Conservation (phyloP, 2,888 invertebrate genomes). For the Melipona bicolor region DNA sequence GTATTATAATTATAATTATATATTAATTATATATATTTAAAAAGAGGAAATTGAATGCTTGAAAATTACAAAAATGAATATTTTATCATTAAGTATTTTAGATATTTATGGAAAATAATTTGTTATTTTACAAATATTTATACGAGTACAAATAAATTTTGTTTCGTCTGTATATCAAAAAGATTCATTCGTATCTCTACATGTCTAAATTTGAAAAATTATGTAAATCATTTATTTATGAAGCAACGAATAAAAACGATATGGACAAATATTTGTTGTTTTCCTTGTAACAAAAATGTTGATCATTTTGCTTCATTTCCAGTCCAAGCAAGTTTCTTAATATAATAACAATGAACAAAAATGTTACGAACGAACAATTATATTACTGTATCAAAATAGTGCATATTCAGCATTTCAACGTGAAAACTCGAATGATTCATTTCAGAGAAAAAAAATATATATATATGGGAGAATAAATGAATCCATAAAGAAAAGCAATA, state of each 20-base stretch:
- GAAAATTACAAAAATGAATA: too few relatives aligned
- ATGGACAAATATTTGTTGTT: background rate
- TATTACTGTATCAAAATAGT: background rate
- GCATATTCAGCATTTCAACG: background rate
- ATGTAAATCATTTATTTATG: background rate
- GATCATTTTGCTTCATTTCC: background rate
- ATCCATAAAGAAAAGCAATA: background rate
- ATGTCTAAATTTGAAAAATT: background rate
- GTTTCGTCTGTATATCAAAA: background rate
- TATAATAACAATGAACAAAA: background rate
- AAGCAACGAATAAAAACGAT: background rate
- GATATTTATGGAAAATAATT: background rate
- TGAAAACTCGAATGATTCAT: background rate
- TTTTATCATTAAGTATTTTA: background rate
- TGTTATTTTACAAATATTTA: background rate
- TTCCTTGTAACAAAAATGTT: fast-evolving
- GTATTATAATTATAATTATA: too few relatives aligned
- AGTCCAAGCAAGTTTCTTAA: background rate
- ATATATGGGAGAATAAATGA: background rate
- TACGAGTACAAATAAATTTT: background rate
- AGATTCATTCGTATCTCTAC: background rate
- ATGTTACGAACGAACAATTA: background rate
- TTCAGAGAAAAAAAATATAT: background rate
- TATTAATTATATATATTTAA: too few relatives aligned
- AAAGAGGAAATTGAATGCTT: too few relatives aligned